Base-by-base conservation (phyloP, 37 sponge, comb jelly and placozoan species). In the Spongia lamella region DNA sequence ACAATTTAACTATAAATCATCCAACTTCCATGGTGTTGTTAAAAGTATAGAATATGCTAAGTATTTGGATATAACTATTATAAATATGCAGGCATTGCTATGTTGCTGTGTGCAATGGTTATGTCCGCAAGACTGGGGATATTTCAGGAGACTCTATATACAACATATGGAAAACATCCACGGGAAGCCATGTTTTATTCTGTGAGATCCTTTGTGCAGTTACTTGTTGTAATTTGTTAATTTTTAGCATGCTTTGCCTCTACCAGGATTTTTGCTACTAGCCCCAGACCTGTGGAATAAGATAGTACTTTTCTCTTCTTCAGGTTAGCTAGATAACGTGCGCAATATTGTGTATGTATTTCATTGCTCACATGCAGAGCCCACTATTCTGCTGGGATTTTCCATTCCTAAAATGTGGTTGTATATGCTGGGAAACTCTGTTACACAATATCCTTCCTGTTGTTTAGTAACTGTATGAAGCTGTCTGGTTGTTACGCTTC, bases 101-200 rank as follows among this genome's bases (percentile, higher is more conserved):
- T 93, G 69, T 72, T 96, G 7, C 17, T 79, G 21, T 53, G 70
- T 51, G 88, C 93, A 0, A 58, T 96, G 51, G 56, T 96, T 43
- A 53, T 65, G 5, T 89, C 93, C 39, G 84, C 97, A 25, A 26
- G 68, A 15, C 66, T 93, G 86, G 97, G 97, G 0, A 79, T 94
- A 26, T 87, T 73, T 50, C 66, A 86, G 88, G 97, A 96, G 78
- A 66, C 72, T 69, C 55, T 93, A 38, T 90, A 87, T 32, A 25
- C 50, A 4, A 83, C 86, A 16, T 80, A 88, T 80, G 98, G 98
- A 6, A 94, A 94, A 64, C 75, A 94, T 27, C 82, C 92, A 1
- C 65, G 84, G n/a, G 98, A 97, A 38, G 94, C 92, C 25, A 89
- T 97, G 92, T 93, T 91, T 40, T 94, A 84, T 68, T 80, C 79